A percentile compares a stretch with the other conserved stretches of the same genome.
Evolutionary conservation across 2,113 vertebrate species (phyloP).

Genomic region (Ranitomeya imitator): DNA sequence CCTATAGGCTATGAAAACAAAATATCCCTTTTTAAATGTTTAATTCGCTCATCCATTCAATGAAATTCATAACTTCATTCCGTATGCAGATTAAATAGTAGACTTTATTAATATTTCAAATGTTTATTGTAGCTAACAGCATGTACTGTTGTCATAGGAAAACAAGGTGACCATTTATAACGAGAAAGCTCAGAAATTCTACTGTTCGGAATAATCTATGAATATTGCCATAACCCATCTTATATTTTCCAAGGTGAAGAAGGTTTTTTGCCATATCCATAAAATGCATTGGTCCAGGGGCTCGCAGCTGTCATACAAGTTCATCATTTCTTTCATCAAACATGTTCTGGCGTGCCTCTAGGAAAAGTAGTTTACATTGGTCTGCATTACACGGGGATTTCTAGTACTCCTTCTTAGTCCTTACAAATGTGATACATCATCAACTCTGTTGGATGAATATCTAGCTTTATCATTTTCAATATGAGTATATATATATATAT

Average conservation of each 20-base stretch:
- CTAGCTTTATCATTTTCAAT: neutral
- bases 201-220: too few relatives aligned
- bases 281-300: neutral
- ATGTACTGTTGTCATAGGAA: neutral
- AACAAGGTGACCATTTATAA: neutral
- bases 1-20: neutral
- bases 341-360: neutral
- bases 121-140: neutral
- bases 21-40: neutral
- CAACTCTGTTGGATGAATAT: neutral
- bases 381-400: neutral
- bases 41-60: neutral
- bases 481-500: neutral
- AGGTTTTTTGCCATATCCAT: neutral
- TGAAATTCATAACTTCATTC: slow-evolving; percentile 11
- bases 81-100: slow-evolving; percentile 7
- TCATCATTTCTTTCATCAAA: neutral
- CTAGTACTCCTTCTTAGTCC: neutral
- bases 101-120: neutral
- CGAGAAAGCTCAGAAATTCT: neutral
- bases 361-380: neutral
- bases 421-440: neutral
- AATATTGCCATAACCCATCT: neutral
- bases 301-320: neutral
- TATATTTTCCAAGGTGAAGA: neutral